Evolutionary conservation across 2,888 invertebrate genomes (phyloP).

Genomic region (Synergus japonicus): DNA sequence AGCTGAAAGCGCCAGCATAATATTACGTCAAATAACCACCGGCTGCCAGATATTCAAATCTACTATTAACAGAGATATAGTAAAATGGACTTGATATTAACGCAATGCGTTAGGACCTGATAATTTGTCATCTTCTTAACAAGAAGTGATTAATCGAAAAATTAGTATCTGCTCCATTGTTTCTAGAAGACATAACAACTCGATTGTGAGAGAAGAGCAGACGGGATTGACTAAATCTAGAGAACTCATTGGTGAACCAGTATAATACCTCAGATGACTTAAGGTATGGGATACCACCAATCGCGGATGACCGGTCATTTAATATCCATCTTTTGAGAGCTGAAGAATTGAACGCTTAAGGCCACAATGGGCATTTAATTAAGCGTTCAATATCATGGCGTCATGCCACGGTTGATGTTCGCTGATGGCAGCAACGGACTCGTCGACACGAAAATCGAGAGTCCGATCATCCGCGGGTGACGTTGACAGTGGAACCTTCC

Average conservation of each 20-base stretch:
- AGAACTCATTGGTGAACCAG: background rate
- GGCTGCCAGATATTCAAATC: background rate
- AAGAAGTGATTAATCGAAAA: background rate
- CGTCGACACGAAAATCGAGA: constrained; percentile 58
- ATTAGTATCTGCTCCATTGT: constrained; percentile 28
- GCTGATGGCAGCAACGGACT: constrained; percentile 45
- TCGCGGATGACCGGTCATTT: background rate
- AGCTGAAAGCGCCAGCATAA: background rate
- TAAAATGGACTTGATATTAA: too few relatives aligned
- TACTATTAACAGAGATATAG: background rate
- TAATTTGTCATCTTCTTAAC: background rate
- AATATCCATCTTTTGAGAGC: constrained; percentile 48
- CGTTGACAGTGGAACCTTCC: constrained; percentile 64
- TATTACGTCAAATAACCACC: background rate
- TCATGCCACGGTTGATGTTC: constrained; percentile 56
- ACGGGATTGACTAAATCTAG: background rate
- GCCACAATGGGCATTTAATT: constrained; percentile 70
- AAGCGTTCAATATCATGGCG: constrained; percentile 65
- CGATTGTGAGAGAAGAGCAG: background rate
- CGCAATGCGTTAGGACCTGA: background rate
- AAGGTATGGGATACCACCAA: constrained; percentile 3
- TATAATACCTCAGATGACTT: background rate
- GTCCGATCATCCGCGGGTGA: constrained; percentile 57
- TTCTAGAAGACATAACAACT: constrained; percentile 17
- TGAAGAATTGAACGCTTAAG: constrained; percentile 62